Conservation (phyloP, 2,113 vertebrate genomes). For the Lampris megalopsis region DNA sequence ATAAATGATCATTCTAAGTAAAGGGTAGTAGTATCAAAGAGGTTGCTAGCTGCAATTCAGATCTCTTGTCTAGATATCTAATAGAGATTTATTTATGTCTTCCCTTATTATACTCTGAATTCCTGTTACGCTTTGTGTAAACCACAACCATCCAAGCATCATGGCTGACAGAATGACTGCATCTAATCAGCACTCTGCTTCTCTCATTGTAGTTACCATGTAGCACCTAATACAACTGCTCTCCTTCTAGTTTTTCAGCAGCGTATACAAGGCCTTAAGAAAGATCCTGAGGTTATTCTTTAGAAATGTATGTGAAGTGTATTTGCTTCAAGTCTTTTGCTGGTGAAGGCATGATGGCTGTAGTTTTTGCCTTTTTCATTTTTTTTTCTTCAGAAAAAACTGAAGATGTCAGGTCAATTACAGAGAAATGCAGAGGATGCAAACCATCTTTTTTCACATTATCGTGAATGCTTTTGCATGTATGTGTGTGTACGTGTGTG, state of each 20-base stretch:
- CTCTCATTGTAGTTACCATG: neutral
- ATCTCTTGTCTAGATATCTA: too few species aligned
- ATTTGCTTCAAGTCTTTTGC: slow-evolving; percentile 27
- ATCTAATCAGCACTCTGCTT: neutral
- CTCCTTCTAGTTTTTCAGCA: slow-evolving; percentile 75
- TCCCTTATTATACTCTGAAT: neutral
- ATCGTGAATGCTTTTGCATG: neutral
- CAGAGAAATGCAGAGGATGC: too few species aligned
- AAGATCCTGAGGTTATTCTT: slow-evolving; percentile 79
- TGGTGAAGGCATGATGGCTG: slow-evolving; percentile 22
- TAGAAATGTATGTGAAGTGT: slow-evolving; percentile 74
- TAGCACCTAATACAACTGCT: slow-evolving; percentile 4
- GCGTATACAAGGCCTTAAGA: slow-evolving; percentile 73
- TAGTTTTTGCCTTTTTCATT: slow-evolving; percentile 3
- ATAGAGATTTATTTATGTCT: neutral
- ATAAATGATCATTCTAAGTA: too few species aligned
- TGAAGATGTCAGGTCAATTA: neutral
- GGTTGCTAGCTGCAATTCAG: too few species aligned
- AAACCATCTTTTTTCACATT: too few species aligned
- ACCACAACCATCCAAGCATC: neutral
- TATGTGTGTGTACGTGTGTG: neutral
- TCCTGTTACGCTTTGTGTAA: neutral
- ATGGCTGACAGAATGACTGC: neutral
- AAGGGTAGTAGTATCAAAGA: too few species aligned
- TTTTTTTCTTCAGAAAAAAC: neutral